Evolutionary conservation across 1,140 invertebrate genomes (phyloP).

Genomic region (Drosophila kikkawai): DNA sequence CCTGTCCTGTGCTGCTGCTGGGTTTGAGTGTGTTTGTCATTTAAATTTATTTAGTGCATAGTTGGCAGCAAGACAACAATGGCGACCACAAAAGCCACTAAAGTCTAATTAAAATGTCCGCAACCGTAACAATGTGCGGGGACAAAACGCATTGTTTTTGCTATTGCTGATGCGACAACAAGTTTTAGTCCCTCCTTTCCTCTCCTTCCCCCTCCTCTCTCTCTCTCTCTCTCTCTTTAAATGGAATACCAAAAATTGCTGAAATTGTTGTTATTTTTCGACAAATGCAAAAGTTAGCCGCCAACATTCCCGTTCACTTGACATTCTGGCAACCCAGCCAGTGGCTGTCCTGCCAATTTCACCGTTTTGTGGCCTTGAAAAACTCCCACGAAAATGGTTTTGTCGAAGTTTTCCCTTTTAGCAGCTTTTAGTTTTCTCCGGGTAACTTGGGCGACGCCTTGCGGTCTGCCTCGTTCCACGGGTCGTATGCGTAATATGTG

Average conservation of each 20-base stretch:
- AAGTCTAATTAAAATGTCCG: constrained; percentile 63
- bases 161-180: constrained; percentile 40
- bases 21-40: constrained; percentile 47
- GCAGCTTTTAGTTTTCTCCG: constrained; percentile 4
- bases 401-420: not conserved
- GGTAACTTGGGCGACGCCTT: constrained; percentile 5
- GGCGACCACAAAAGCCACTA: constrained; percentile 60
- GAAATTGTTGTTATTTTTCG: constrained; percentile 40
- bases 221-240: constrained; percentile 21
- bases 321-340: constrained; percentile 17
- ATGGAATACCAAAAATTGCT: constrained; percentile 48
- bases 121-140: constrained; percentile 50
- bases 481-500: constrained; percentile 40
- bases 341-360: not conserved
- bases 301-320: constrained; percentile 23
- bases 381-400: constrained; percentile 1
- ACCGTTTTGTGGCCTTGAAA: constrained; percentile 30
- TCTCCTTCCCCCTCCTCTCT: no score
- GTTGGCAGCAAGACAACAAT: constrained; percentile 49
- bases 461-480: constrained; percentile 1
- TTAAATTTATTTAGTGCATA: constrained; percentile 61
- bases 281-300: constrained; percentile 30
- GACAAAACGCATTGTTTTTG: constrained; percentile 22
- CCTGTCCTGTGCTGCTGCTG: constrained; percentile 2
- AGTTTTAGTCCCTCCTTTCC: not conserved